These are phyloP conservation scores for Charadrius vociferus DNA, from an alignment of 2,113 vertebrate species.

Conservation along the genomic window DNA sequence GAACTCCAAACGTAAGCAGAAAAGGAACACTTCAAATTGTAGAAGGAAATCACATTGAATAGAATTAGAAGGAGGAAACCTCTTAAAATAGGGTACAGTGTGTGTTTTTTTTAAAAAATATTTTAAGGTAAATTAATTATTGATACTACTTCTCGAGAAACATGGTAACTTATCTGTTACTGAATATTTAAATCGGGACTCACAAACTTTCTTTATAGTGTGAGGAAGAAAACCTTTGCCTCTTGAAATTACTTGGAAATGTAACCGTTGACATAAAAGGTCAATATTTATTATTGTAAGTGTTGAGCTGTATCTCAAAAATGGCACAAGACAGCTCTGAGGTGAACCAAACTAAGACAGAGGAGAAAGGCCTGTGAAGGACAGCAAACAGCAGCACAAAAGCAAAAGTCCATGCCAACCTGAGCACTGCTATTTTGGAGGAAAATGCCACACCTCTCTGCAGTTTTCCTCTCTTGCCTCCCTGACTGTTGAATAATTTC, in stretches of 20 bases:
- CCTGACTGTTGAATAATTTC: not conserved
- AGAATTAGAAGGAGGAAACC: not conserved
- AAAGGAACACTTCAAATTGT: not conserved
- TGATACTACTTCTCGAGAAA: not conserved
- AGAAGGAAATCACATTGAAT: not conserved
- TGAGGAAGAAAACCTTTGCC: not conserved
- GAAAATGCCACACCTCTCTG: rapidly evolving
- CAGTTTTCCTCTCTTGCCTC: not conserved
- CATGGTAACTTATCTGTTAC: not conserved
- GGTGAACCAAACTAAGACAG: not conserved
- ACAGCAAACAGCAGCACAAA: not conserved
- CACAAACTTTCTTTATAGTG: not conserved
- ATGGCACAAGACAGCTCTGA: not conserved
- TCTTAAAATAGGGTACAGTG: not conserved
- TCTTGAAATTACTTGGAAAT: not conserved
- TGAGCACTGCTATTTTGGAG: not conserved
- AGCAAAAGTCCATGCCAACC: not conserved
- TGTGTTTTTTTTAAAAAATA: not conserved
- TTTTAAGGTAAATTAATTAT: not conserved
- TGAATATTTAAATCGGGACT: not conserved
- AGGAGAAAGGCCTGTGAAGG: not conserved
- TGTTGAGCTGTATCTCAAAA: not conserved
- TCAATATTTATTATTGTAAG: not conserved
- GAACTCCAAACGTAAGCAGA: not conserved
- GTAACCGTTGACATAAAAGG: not conserved